Base-by-base conservation (phyloP, 2,888 invertebrate genomes). In the Drosophila quasianomalipes region DNA sequence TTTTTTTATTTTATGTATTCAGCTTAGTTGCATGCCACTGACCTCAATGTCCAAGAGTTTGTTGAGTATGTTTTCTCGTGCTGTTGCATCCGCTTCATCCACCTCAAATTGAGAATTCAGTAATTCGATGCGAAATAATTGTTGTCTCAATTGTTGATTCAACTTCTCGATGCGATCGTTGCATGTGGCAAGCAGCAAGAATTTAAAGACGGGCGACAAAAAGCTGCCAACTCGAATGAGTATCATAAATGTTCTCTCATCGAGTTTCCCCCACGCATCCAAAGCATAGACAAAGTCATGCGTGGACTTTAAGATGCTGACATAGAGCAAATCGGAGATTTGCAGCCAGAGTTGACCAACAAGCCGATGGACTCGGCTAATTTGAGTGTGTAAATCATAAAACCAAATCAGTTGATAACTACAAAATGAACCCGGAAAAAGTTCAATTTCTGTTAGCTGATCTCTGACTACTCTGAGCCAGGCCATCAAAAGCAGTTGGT, bases 401-500 rank as follows among this genome's bases (percentile, higher is more conserved):
- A 68, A 55, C 14, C 49, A 12, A 7, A 68, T 64, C 0, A 54
- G 31, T n/a, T 49, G 53, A 16, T 30, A 54, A 4, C 31, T 44
- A 3, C n/a, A 6, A 14, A 26, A 33, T n/a, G 1, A 37, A 4
- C 1, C 12, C 2, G 10, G 47, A 54, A 3, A 37, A 37, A 16
- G 16, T 19, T 37, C 19, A 19, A 37, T 37, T 37, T 4, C 47
- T 4, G 14, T 33, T 22, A 68, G 16, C 19, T 22, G 37, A 5
- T 19, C 26, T 7, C 5, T 2, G 9, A 55, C 9, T 0, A 54
- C 47, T 5, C 31, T n/a, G n/a, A 64, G 67, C 67, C 67, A 67
- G 28, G 47, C 67, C 26, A 67, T 26, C 26, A 67, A 16, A 9
- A 67, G 14, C 16, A 63, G 47, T n/a, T 64, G 67, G 26, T 63